Conservation (phyloP, 2,113 vertebrate genomes). For the Ailurus styani region DNA sequence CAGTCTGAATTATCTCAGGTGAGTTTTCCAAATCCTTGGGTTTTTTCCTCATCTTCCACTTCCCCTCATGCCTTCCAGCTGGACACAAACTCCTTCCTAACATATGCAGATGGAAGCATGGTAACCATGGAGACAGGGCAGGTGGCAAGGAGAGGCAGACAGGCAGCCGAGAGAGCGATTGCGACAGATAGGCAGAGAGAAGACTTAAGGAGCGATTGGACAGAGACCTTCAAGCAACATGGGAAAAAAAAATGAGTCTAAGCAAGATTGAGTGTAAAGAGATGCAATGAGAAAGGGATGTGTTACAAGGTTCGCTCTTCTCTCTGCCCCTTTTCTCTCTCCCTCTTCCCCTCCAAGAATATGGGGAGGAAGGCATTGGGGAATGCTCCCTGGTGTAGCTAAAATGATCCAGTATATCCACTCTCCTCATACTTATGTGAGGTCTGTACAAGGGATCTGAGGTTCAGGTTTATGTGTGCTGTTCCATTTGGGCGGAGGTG, state of each 20-base stretch:
- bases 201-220: not conserved
- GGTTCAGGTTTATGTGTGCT: not conserved
- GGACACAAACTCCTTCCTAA: slow-evolving; percentile 70
- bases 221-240: slow-evolving; percentile 1
- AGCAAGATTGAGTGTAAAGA: not conserved
- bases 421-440: not conserved
- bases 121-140: slow-evolving; percentile 74
- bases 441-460: not conserved
- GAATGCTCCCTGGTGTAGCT: not conserved
- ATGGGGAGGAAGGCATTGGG: not conserved
- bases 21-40: slow-evolving; percentile 31
- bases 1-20: not conserved
- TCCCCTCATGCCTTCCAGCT: slow-evolving; percentile 53
- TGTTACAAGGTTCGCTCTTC: not conserved
- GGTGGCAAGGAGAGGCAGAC: slow-evolving; percentile 50
- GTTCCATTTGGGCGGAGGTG: not conserved
- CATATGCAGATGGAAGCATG: slow-evolving; percentile 70
- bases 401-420: not conserved
- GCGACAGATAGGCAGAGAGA: slow-evolving; percentile 18
- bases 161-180: slow-evolving; percentile 30
- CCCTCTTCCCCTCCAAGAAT: not conserved
- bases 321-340: not conserved
- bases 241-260: slow-evolving; percentile 17
- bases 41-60: not conserved
- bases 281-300: not conserved